Evolutionary conservation across 1,140 invertebrate genomes (phyloP).

Genomic region (Eupristina koningsbergeri): DNA sequence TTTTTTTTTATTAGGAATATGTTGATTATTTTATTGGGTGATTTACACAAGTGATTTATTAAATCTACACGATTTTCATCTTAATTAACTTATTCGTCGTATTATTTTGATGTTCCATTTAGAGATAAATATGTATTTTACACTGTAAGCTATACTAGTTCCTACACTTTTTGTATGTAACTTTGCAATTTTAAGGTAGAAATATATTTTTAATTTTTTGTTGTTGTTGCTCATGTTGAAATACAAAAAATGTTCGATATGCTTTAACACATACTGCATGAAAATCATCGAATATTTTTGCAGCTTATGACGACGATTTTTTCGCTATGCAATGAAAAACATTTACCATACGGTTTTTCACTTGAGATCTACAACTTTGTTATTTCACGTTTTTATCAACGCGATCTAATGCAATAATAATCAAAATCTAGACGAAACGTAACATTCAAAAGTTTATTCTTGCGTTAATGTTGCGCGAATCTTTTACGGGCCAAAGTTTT

Average conservation of each 20-base stretch:
- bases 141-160: constrained; percentile 48
- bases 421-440: background rate
- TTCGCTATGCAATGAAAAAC: constrained; percentile 22
- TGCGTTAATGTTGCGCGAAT: background rate
- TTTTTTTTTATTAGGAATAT: constrained; percentile 45
- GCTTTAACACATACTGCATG: constrained; percentile 55
- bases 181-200: constrained; percentile 58
- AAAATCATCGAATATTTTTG: constrained; percentile 38
- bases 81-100: constrained; percentile 31
- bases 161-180: background rate
- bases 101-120: constrained; percentile 52
- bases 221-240: constrained; percentile 45
- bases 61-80: constrained; percentile 1
- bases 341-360: background rate
- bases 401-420: background rate
- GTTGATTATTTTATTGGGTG: constrained; percentile 47
- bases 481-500: background rate
- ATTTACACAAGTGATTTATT: constrained; percentile 20
- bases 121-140: constrained; percentile 53
- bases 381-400: background rate
- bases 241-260: constrained; percentile 64
- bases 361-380: background rate
- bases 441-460: background rate
- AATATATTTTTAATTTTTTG: constrained; percentile 59
- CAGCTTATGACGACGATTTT: constrained; percentile 46